A percentile compares a stretch with the other conserved stretches of the same genome.
Conservation (phyloP, 2,888 invertebrate species). For the Operophtera brumata region DNA sequence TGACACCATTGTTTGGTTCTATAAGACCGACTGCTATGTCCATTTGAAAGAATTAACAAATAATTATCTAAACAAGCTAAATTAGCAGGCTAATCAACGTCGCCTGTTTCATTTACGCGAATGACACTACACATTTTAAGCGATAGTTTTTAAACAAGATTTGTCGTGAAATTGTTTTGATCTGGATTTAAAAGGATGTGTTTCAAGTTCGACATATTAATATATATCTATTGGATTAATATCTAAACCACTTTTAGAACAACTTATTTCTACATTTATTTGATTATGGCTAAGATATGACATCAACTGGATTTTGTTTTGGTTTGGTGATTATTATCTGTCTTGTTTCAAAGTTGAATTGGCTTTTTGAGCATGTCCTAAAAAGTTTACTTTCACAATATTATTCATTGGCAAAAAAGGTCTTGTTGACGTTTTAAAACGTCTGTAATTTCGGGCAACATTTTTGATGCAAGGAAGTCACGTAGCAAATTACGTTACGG, state of each 20-base stretch:
- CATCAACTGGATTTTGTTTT: constrained; percentile 6
- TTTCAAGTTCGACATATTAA: not conserved
- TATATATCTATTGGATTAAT: not conserved
- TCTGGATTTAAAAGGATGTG: constrained; percentile 3
- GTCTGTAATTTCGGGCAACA: too few relatives aligned
- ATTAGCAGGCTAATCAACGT: constrained; percentile 54
- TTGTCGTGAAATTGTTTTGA: not conserved
- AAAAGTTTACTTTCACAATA: constrained; percentile 4
- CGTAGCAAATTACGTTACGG: too few relatives aligned
- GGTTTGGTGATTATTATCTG: constrained; percentile 1
- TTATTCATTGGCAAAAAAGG: not conserved
- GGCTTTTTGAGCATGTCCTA: not conserved
- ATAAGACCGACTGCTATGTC: constrained; percentile 8
- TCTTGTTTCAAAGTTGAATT: not conserved
- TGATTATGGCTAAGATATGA: constrained; percentile 2
- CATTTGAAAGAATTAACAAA: constrained; percentile 40
- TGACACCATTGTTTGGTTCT: constrained; percentile 20
- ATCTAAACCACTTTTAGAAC: not conserved
- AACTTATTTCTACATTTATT: not conserved
- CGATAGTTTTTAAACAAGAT: constrained; percentile 3
- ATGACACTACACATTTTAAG: not conserved
- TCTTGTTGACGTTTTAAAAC: not conserved
- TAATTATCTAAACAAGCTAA: constrained; percentile 63
- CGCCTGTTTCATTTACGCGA: constrained; percentile 32
- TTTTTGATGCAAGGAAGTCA: too few relatives aligned